These are phyloP conservation scores for Apolygus lucorum DNA, from an alignment of 1,140 invertebrate genomes.

Conservation along the genomic window DNA sequence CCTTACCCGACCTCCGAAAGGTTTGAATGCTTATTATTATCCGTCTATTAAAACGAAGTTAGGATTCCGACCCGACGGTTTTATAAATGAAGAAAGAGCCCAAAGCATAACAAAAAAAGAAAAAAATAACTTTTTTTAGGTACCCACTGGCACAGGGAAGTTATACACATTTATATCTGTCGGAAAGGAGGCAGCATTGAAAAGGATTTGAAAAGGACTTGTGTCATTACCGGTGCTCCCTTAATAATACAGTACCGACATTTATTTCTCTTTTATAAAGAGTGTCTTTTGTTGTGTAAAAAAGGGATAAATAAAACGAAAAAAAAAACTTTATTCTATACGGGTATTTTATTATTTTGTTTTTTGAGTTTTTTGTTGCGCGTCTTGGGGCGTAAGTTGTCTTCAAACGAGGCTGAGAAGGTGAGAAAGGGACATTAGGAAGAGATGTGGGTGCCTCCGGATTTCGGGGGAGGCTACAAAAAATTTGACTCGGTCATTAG, in stretches of 20 bases:
- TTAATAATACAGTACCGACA: background rate
- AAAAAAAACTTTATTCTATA: background rate
- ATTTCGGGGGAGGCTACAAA: no score
- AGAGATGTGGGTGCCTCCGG: no score
- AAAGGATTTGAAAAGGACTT: background rate
- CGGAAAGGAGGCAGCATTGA: conserved; percentile 8
- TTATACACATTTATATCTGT: conserved; percentile 8
- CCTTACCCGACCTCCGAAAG: background rate
- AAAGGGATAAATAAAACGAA: no score
- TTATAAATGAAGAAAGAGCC: background rate
- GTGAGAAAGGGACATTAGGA: no score
- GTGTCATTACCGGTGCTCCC: background rate
- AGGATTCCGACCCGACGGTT: background rate
- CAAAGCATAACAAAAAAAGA: background rate
- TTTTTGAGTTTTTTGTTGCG: no score
- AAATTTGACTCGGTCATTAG: no score
- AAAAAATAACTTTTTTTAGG: background rate
- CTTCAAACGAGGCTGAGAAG: no score
- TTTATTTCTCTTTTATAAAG: background rate
- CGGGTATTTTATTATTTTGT: background rate
- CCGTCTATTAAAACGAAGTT: background rate
- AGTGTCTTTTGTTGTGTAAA: background rate
- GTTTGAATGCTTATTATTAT: background rate
- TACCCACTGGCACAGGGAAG: no score
- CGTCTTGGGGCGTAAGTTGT: no score